Evolutionary conservation across 2,797 vertebrate genomes (phyloP), one percentile per base, ranked within the genome.

Genomic region (Enteromius treurensis): DNA sequence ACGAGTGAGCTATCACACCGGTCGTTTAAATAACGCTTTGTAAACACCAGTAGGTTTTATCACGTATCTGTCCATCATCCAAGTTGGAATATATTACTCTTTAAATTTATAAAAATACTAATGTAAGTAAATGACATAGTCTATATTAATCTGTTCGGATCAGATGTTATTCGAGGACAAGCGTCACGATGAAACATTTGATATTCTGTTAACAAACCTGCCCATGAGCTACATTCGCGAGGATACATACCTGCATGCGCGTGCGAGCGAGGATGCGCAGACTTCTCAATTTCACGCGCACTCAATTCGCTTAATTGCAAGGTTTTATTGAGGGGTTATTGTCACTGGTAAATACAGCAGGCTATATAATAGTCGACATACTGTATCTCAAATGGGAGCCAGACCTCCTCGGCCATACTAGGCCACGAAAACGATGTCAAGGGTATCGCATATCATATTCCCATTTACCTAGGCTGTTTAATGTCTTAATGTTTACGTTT

Each of bases 181-280:
- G 69, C 0, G 23, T 62, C 42, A 53, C n/a, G 42, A 55, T 67
- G 29, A 51, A 67, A n/a, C 49, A 23, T 62, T 62, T 51, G 7
- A 62, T 62, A 29, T 64, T 70, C 55, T 42, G 32, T 64, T 70
- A 79, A 71, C 67, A 78, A 78, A 70, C 65, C 81, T 83, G 71
- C 40, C 34, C 9, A 11, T 81, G 74, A 60, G 64, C 77, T 34
- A 11, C 32, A 23, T 10, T 51, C 26, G 14, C 15, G 49, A 32
- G 71, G 70, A 53, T 67, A 68, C 77, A 84, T 32, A 32, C 83
- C 70, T 84, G 83, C 83, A 68, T 37, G 83, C 60, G 67, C 68
- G 47, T 58, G 80, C 9, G 7, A 77, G 53, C 64, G 62, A 69
- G 64, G 62, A 55, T 45, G 80, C 71, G 80, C 81, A 76, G 34